Percentiles rank a stretch among this genome's conserved stretches.
Conservation (phyloP, 2,797 vertebrate species). For the Paedocypris micromegethes region DNA sequence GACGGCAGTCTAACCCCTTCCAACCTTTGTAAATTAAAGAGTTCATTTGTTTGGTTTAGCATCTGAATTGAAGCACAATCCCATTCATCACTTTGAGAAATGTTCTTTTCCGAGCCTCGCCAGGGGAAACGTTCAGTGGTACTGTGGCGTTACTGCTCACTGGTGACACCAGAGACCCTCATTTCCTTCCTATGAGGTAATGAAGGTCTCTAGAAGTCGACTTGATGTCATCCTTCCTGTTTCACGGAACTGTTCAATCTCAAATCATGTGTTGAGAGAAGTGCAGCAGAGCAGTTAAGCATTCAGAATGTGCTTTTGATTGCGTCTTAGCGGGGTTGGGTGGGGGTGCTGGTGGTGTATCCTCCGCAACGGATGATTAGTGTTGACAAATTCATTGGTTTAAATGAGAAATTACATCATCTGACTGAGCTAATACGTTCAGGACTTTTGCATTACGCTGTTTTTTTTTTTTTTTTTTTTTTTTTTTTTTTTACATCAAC, state of each 20-base stretch:
- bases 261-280: conserved; percentile 20
- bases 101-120: conserved; percentile 18
- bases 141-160: conserved; percentile 31
- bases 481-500: too few species aligned
- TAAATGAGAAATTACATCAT: too few species aligned
- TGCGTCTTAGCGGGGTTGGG: not conserved
- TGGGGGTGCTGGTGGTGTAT: not conserved
- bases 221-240: conserved; percentile 52
- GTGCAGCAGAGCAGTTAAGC: not conserved
- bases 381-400: not conserved
- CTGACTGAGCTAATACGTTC: too few species aligned
- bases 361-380: not conserved
- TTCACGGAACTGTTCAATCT: conserved; percentile 36
- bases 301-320: not conserved
- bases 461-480: too few species aligned
- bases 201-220: conserved; percentile 47
- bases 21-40: conserved; percentile 32
- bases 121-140: conserved; percentile 35
- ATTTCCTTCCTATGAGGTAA: conserved; percentile 57
- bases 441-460: too few species aligned
- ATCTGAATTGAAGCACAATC: conserved; percentile 24
- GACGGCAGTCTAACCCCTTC: conserved; percentile 31
- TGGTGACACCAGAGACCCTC: conserved; percentile 42
- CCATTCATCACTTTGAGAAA: conserved; percentile 25
- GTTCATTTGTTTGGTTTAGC: conserved; percentile 37